Percentiles rank a stretch among this genome's conserved stretches.
Conservation (phyloP, 2,113 vertebrate species). For the Xenopus borealis region DNA sequence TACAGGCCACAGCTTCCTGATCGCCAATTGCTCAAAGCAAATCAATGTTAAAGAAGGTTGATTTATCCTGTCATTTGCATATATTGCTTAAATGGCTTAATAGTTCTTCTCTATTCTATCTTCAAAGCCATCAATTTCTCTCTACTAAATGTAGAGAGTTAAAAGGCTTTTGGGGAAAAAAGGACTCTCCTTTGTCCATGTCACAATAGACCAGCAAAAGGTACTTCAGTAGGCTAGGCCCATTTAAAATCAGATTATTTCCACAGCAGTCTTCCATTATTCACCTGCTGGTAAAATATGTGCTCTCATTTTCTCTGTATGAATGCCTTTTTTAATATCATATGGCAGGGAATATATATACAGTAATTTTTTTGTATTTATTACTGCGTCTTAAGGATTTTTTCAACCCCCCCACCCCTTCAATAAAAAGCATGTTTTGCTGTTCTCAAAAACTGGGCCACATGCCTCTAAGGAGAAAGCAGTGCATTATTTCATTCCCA, state of each 20-base stretch:
- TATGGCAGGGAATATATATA: constrained; percentile 71
- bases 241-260: constrained; percentile 94
- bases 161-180: constrained; percentile 67
- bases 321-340: constrained; percentile 77
- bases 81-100: constrained; percentile 59
- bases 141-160: constrained; percentile 65
- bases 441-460: constrained; percentile 89
- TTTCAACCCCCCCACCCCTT: constrained; percentile 56
- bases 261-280: constrained; percentile 84
- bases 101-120: constrained; percentile 50
- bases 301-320: constrained; percentile 77
- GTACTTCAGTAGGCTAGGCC: constrained; percentile 69
- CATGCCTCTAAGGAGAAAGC: constrained; percentile 93
- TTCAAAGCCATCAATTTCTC: constrained; percentile 65
- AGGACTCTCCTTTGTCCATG: constrained; percentile 68
- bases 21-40: constrained; percentile 52
- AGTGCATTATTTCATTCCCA: constrained; percentile 98
- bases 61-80: constrained; percentile 54
- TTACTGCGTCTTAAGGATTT: constrained; percentile 72
- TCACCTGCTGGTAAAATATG: constrained; percentile 92
- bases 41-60: constrained; percentile 49
- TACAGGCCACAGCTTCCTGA: constrained; percentile 48
- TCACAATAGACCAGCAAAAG: constrained; percentile 71
- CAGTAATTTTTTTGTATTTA: constrained; percentile 82
- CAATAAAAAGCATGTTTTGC: constrained; percentile 70